Conservation (phyloP, 2,888 invertebrate species). For the Drosophila mimetica region DNA sequence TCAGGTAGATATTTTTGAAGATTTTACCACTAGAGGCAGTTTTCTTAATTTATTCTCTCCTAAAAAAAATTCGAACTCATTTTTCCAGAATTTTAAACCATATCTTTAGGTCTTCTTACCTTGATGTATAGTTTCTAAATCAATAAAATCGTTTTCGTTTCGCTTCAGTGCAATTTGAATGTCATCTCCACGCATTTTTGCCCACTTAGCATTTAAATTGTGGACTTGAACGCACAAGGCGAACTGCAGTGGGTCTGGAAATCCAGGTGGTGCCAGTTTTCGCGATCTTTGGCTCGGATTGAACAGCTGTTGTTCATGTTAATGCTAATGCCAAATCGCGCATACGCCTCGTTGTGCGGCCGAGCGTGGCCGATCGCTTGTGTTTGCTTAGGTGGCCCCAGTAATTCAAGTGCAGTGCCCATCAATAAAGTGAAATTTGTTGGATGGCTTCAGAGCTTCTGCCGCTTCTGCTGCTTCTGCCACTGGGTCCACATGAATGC, state of each 20-base stretch:
- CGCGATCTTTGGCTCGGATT: constrained; percentile 13
- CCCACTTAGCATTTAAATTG: constrained; percentile 35
- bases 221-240: constrained; percentile 36
- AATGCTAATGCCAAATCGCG: constrained; percentile 64
- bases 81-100: background rate
- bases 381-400: constrained; percentile 32
- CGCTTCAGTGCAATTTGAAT: constrained; percentile 27
- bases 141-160: background rate
- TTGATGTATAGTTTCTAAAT: too few species aligned
- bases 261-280: constrained; percentile 29
- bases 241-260: constrained; percentile 26
- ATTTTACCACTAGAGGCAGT: too few species aligned
- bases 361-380: constrained; percentile 69
- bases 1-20: background rate
- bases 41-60: too few species aligned
- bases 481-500: constrained; percentile 18
- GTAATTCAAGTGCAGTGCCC: constrained; percentile 72
- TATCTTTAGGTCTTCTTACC: too few species aligned
- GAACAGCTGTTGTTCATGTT: constrained; percentile 60
- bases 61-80: too few species aligned
- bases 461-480: background rate
- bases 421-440: constrained; percentile 75
- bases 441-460: constrained; percentile 53
- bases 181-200: constrained; percentile 38
- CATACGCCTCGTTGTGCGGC: constrained; percentile 76